Conservation (phyloP, 2,113 vertebrate species). For the Lophochroa leadbeateri region DNA sequence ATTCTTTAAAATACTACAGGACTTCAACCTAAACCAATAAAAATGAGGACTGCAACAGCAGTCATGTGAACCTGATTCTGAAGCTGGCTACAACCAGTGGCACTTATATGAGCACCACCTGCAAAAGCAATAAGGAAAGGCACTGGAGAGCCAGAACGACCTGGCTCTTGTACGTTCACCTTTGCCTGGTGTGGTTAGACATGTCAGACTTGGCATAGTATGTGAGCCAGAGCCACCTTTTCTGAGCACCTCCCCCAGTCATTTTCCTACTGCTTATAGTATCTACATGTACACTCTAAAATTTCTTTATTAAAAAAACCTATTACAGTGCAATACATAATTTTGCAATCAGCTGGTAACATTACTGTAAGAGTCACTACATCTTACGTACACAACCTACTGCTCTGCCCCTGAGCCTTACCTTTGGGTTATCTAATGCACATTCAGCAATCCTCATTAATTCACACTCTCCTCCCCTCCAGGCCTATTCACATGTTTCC, state of each 20-base stretch:
- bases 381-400: fast-evolving
- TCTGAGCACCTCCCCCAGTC: neutral
- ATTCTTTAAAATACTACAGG: neutral
- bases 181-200: fast-evolving
- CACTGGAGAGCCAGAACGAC: neutral
- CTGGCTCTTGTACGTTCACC: fast-evolving
- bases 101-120: neutral
- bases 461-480: neutral
- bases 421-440: neutral
- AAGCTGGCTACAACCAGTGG: neutral
- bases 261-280: neutral
- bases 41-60: neutral
- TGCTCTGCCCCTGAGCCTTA: neutral
- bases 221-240: neutral
- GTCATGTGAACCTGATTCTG: neutral
- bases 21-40: neutral
- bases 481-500: neutral
- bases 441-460: neutral
- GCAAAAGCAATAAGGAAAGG: neutral
- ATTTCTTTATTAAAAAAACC: neutral
- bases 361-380: neutral
- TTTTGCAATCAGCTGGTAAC: neutral
- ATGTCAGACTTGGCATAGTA: neutral
- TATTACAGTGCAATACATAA: neutral
- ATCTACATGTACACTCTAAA: neutral